A percentile compares a stretch with the other conserved stretches of the same genome.
These are phyloP conservation scores for Xiphorhynchus elegans DNA, from an alignment of 2,113 vertebrate species.

Conservation along the genomic window DNA sequence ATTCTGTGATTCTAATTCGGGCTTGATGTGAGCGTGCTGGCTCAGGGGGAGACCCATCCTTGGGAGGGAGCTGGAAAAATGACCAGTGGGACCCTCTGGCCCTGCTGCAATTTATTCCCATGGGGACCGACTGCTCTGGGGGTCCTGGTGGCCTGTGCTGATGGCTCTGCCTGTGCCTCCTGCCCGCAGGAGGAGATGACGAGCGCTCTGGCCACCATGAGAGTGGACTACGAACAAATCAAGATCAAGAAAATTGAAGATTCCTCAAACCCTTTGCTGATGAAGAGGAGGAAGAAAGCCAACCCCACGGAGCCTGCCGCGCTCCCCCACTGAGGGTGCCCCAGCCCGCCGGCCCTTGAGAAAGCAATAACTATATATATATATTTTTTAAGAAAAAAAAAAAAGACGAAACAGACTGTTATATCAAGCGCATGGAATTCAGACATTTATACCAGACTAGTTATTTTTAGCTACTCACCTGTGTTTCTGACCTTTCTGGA, in stretches of 20 bases:
- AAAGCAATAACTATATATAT: slow-evolving; percentile 86
- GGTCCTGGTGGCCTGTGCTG: background rate
- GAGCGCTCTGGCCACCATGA: slow-evolving; percentile 97
- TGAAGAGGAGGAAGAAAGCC: slow-evolving; percentile 93
- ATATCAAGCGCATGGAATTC: slow-evolving; percentile 48
- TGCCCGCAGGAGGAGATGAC: slow-evolving; percentile 95
- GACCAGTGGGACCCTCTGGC: accelerated
- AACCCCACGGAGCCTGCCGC: slow-evolving; percentile 65
- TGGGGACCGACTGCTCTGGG: background rate
- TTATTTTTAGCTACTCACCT: slow-evolving; percentile 69
- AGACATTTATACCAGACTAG: slow-evolving; percentile 70
- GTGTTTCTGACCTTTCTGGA: slow-evolving; percentile 47
- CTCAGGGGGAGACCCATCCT: accelerated
- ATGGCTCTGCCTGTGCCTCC: background rate
- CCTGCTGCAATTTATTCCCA: accelerated
- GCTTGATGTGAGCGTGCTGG: accelerated
- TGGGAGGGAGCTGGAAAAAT: background rate
- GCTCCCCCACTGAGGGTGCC: slow-evolving; percentile 74
- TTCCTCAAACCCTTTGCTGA: slow-evolving; percentile 93
- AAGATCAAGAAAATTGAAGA: slow-evolving; percentile 98
- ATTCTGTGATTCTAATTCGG: accelerated
- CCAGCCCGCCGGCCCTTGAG: background rate
- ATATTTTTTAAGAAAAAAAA: slow-evolving; percentile 59
- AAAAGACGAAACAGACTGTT: slow-evolving; percentile 61
- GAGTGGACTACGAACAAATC: slow-evolving; percentile 97